These are phyloP conservation scores for Corythornis vintsioides DNA, from an alignment of 2,113 vertebrate species.

Conservation along the genomic window DNA sequence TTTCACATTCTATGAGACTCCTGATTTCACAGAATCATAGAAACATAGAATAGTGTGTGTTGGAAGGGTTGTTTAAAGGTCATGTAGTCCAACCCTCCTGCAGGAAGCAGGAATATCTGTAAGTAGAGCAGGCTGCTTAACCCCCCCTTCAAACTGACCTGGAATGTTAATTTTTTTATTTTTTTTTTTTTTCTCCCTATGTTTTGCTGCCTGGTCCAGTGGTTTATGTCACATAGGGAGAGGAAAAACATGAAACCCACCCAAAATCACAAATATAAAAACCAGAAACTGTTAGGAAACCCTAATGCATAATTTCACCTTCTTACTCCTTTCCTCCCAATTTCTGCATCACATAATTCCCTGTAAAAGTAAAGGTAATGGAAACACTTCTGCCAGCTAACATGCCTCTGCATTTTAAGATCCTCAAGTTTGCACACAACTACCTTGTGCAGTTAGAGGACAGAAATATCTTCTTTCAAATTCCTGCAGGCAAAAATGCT, in stretches of 20 bases:
- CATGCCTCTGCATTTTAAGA: background rate
- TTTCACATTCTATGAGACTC: background rate
- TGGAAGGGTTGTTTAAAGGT: background rate
- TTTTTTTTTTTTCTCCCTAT: background rate
- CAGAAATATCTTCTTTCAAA: background rate
- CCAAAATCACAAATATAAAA: background rate
- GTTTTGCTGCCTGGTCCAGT: background rate
- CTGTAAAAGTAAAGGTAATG: background rate
- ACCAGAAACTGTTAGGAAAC: background rate
- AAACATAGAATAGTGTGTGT: background rate
- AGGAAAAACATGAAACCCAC: background rate
- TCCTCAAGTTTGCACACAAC: background rate
- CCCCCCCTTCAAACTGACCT: fast-evolving
- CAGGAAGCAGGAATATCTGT: background rate
- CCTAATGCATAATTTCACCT: background rate
- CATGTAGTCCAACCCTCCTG: background rate
- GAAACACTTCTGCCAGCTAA: background rate
- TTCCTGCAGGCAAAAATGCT: background rate
- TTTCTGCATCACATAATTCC: background rate
- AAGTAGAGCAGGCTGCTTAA: background rate
- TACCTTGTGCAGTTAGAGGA: background rate
- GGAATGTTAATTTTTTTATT: background rate
- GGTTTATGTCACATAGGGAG: background rate
- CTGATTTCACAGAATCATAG: background rate
- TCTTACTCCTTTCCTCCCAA: background rate